These are phyloP conservation scores for Molanna angustata DNA, from an alignment of 2,888 invertebrate genomes.

Conservation along the genomic window DNA sequence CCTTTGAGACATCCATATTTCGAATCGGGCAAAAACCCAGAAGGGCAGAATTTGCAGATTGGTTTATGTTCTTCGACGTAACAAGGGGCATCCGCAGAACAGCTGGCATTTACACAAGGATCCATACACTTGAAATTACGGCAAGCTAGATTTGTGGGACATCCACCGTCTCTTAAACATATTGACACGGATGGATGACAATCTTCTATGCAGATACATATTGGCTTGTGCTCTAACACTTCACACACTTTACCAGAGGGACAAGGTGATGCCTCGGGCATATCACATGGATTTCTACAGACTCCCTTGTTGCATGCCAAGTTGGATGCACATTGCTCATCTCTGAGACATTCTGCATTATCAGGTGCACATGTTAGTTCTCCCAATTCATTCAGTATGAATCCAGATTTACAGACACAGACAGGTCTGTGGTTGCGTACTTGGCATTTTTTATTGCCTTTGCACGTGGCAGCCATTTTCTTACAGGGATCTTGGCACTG, in stretches of 20 bases:
- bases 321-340: conserved; percentile 83
- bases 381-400: conserved; percentile 82
- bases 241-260: conserved; percentile 82
- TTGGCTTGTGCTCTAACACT: conserved; percentile 81
- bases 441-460: conserved; percentile 82
- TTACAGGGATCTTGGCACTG: conserved; percentile 81
- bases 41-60: conserved; percentile 93
- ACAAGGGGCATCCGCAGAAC: conserved; percentile 83
- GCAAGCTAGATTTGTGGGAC: conserved; percentile 81
- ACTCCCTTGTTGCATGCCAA: conserved; percentile 79
- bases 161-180: conserved; percentile 86
- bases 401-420: conserved; percentile 87
- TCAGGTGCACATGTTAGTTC: conserved; percentile 85
- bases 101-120: conserved; percentile 83
- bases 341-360: conserved; percentile 72
- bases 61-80: conserved; percentile 93
- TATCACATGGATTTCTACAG: conserved; percentile 84
- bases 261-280: conserved; percentile 64
- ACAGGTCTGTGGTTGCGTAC: conserved; percentile 80
- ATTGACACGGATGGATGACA: conserved; percentile 84
- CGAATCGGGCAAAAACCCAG: conserved; percentile 88
- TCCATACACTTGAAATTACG: conserved; percentile 87
- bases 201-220: conserved; percentile 84
- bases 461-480: conserved; percentile 66
- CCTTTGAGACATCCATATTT: conserved; percentile 95